phyloP scores from a whole-genome alignment of 2,888 invertebrate species.

The Nasonia oneida region DNA sequence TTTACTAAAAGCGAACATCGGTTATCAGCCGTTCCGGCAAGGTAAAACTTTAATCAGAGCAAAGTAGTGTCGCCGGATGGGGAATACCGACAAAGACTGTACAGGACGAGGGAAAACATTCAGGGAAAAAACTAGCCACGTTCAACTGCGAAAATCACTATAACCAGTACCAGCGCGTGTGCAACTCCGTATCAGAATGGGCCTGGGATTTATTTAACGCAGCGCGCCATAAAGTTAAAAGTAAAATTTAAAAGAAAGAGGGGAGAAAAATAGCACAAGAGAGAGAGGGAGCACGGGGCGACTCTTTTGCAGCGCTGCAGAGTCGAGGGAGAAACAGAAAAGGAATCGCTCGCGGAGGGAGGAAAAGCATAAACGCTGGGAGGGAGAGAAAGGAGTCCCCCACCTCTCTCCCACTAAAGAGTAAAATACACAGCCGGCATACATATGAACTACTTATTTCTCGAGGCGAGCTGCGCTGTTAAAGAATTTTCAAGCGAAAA shows the following conservation, averaged over 20 bases:
- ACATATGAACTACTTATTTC: constrained; percentile 60
- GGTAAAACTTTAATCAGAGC: constrained; percentile 20
- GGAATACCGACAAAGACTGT: not conserved
- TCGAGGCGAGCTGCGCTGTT: constrained; percentile 11
- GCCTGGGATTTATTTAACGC: constrained; percentile 25
- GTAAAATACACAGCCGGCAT: constrained; percentile 58
- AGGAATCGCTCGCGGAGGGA: constrained; percentile 21
- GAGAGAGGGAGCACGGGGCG: constrained; percentile 45
- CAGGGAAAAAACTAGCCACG: not conserved
- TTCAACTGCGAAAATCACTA: not conserved
- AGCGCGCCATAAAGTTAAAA: constrained; percentile 22
- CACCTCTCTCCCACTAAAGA: constrained; percentile 9
- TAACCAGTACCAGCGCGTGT: not conserved
- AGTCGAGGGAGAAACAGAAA: constrained; percentile 38
- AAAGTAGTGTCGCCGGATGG: not conserved
- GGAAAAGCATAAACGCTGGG: constrained; percentile 39
- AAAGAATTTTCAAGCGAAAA: constrained; percentile 35
- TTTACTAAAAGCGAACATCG: not conserved
- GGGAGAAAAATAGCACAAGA: not conserved
- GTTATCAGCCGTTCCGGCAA: not conserved
- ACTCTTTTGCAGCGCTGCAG: constrained; percentile 15
- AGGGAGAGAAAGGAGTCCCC: constrained; percentile 54
- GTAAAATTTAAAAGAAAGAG: constrained; percentile 44
- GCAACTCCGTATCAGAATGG: constrained; percentile 39
- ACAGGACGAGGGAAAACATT: not conserved